Conservation (phyloP, 2,888 invertebrate species). For the Leptinotarsa tumamoca region DNA sequence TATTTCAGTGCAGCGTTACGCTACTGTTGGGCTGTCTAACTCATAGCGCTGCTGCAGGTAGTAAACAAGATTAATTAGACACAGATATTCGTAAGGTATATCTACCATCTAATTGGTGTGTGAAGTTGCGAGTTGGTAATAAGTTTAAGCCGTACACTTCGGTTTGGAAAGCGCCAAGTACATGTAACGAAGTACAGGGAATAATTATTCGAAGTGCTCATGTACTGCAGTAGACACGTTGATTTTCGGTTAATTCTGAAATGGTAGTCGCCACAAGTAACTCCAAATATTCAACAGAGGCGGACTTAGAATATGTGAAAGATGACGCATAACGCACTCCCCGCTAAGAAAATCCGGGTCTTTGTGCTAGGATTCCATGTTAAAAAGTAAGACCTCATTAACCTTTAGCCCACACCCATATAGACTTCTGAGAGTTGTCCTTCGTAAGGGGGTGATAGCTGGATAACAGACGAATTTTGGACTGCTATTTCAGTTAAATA, state of each 20-base stretch:
- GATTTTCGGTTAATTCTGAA: background rate
- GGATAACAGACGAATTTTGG: no score
- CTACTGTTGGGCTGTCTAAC: conserved; percentile 13
- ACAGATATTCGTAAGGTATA: conserved; percentile 19
- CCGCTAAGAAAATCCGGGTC: no score
- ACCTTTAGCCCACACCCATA: no score
- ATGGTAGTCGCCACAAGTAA: background rate
- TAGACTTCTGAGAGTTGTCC: no score
- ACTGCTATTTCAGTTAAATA: no score
- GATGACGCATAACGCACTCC: no score
- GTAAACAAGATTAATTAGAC: conserved; percentile 19
- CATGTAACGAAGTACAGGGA: conserved; percentile 3
- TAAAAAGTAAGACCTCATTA: no score
- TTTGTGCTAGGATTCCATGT: no score
- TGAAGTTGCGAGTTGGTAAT: conserved; percentile 8
- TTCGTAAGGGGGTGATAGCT: no score
- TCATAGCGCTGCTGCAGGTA: conserved; percentile 5
- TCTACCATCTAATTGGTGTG: conserved; percentile 20
- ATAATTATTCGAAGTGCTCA: background rate
- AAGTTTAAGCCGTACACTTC: conserved; percentile 1
- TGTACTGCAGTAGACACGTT: background rate
- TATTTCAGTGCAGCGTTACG: conserved; percentile 11
- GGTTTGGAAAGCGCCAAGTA: conserved; percentile 1
- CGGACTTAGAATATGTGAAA: no score
- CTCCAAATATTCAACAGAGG: no score